Base-by-base conservation (phyloP, 2,797 vertebrate species). In the Cossypha dichroa region DNA sequence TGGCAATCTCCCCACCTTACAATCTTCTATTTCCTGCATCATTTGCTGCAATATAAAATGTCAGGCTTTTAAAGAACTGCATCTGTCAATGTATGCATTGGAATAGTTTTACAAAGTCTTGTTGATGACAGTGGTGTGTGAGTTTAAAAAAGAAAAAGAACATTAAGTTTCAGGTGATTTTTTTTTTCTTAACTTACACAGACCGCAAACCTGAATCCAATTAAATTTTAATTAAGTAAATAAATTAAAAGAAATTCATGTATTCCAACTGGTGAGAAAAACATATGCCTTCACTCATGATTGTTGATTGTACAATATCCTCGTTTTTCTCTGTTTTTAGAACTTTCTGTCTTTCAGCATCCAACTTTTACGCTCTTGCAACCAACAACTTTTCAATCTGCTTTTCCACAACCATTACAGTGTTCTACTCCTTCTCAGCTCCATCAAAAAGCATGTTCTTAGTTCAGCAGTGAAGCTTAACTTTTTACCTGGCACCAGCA, bases 21-120 rank as follows among this genome's bases (percentile, higher is more conserved):
- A 96, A 26, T 88, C 67, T 91, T 69, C 28, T 79, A 89, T 95
- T 98, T 94, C 97, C 95, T 97, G 88, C 90, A 92, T 97, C 59
- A 88, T 96, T 98, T 97, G 40, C 83, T 95, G 85, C 90, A 91
- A 78, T 91, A 45, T 93, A 89, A 90, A 94, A 93, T 93, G 74
- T 93, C 91, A 90, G 77, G 11, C 48, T 90, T 87, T 83, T 96
- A 95, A 90, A 55, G 92, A 95, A 96, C 66, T 85, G 60, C 60
- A 96, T 94, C 85, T 96, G 69, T 97, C 93, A 79, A 62, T 38
- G 33, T 72, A 64, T 63, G n/a, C n/a, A n/a, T n/a, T n/a, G 22
- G 46, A 45, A n/a, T 41, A 96, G 70, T 95, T 96, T 94, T 76
- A 84, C 16, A 73, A 76, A n/a, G 28, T 54, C 31, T 90, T 85